phyloP scores from a whole-genome alignment of 2,113 vertebrate species.

The Axis porcinus region DNA sequence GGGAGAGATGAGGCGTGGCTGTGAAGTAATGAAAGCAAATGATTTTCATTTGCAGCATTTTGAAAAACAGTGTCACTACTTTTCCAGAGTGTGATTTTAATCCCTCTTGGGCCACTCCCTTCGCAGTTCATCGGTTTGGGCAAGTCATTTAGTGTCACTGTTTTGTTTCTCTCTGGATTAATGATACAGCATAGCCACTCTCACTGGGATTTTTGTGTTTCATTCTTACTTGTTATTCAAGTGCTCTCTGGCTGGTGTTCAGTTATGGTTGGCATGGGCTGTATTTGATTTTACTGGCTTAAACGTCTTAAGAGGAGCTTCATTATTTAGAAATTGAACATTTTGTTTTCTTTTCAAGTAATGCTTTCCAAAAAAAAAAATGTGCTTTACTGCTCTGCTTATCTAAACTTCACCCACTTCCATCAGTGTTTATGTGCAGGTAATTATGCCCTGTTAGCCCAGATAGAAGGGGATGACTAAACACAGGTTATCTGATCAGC shows the following conservation, averaged over 20 bases:
- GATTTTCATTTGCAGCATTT: background rate
- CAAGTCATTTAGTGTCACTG: background rate
- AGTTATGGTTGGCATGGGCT: slow-evolving; percentile 55
- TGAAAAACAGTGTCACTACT: background rate
- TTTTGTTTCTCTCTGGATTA: background rate
- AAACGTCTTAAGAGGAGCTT: slow-evolving; percentile 39
- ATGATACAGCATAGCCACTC: background rate
- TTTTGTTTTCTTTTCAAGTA: slow-evolving; percentile 58
- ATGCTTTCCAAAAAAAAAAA: background rate
- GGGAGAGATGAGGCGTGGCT: background rate
- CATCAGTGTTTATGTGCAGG: background rate
- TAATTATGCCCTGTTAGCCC: background rate
- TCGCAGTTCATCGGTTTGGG: background rate
- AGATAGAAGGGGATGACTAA: background rate
- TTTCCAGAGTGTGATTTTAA: background rate
- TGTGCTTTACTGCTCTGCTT: background rate
- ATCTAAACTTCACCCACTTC: background rate
- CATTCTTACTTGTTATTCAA: slow-evolving; percentile 30
- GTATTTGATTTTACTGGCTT: slow-evolving; percentile 53
- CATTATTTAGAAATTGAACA: slow-evolving; percentile 59
- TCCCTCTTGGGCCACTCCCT: background rate
- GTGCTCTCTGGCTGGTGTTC: slow-evolving; percentile 37
- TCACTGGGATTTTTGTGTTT: slow-evolving; percentile 23
- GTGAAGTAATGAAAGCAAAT: background rate
- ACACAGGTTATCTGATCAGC: background rate